phyloP scores from a whole-genome alignment of 37 sponge, comb jelly and placozoan genomes.

The Halisarca cf. caerulea region DNA sequence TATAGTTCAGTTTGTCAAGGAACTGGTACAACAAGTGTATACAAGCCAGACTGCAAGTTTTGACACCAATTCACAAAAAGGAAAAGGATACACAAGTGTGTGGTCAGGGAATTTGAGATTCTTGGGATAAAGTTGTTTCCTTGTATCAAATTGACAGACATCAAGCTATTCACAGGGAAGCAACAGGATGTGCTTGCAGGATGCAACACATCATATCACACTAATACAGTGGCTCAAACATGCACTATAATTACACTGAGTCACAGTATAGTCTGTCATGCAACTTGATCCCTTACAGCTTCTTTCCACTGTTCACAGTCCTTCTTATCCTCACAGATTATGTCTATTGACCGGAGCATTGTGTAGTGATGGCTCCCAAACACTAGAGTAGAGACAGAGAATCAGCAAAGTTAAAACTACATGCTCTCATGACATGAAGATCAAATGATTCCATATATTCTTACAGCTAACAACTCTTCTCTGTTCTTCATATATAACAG shows the following conservation, averaged over 20 bases:
- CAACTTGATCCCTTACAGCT: constrained; percentile 41
- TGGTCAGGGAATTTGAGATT: constrained; percentile 10
- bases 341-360: constrained; percentile 57
- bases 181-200: neutral
- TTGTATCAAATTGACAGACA: constrained; percentile 9
- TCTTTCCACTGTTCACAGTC: constrained; percentile 60
- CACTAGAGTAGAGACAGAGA: neutral
- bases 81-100: constrained; percentile 22
- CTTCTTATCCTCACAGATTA: constrained; percentile 66
- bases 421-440: no score
- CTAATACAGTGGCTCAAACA: neutral
- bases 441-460: neutral
- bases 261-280: neutral
- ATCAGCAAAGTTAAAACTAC: neutral
- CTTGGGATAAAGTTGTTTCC: constrained; percentile 5
- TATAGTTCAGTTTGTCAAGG: neutral
- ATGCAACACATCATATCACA: neutral
- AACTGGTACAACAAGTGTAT: no score
- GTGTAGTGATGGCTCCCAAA: constrained; percentile 40
- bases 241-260: neutral
- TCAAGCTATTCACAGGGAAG: neutral
- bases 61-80: no score
- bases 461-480: constrained; percentile 1
- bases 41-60: neutral
- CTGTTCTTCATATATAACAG: constrained; percentile 68